A percentile compares a stretch with the other conserved stretches of the same genome.
Conservation (phyloP, 2,113 vertebrate genomes). For the Platichthys flesus region DNA sequence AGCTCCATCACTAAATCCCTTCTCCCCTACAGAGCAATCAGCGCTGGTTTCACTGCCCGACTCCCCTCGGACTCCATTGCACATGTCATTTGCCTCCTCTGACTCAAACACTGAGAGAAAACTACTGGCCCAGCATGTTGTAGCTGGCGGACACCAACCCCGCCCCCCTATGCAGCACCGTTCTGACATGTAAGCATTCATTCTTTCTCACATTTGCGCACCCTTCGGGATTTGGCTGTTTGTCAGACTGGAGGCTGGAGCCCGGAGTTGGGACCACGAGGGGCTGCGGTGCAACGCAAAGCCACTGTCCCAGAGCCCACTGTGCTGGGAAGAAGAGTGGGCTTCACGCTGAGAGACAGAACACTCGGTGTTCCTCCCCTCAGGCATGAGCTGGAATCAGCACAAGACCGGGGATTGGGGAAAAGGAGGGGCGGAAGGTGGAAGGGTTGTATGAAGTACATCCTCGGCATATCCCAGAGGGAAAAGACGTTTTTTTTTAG, state of each 20-base stretch:
- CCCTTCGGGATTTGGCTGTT: slow-evolving; percentile 4
- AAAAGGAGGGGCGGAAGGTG: slow-evolving; percentile 4
- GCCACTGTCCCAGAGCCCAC: slow-evolving; percentile 21
- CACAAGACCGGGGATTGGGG: slow-evolving; percentile 39
- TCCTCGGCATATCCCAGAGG: slow-evolving; percentile 26
- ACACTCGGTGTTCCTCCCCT: slow-evolving; percentile 29
- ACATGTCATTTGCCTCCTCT: slow-evolving; percentile 58
- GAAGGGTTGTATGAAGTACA: slow-evolving; percentile 52
- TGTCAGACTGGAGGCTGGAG: slow-evolving; percentile 18
- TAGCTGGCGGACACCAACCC: slow-evolving; percentile 1
- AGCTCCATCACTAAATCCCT: slow-evolving; percentile 27
- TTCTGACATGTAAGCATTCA: slow-evolving; percentile 17
- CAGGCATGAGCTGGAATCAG: slow-evolving; percentile 42
- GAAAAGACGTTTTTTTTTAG: not conserved
- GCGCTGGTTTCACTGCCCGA: slow-evolving; percentile 43
- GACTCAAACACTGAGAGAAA: slow-evolving; percentile 40
- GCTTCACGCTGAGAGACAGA: slow-evolving; percentile 48
- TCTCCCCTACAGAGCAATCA: slow-evolving; percentile 61
- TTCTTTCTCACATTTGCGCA: slow-evolving; percentile 27
- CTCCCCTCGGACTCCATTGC: slow-evolving; percentile 47
- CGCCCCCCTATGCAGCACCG: not conserved
- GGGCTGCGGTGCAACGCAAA: not conserved
- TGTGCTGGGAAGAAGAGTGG: slow-evolving; percentile 31
- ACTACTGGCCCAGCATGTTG: slow-evolving; percentile 38
- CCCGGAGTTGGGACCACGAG: not conserved